Percentiles rank a stretch among this genome's conserved stretches.
phyloP scores from a whole-genome alignment of 2,797 vertebrate species.

The Diceros bicornis region DNA sequence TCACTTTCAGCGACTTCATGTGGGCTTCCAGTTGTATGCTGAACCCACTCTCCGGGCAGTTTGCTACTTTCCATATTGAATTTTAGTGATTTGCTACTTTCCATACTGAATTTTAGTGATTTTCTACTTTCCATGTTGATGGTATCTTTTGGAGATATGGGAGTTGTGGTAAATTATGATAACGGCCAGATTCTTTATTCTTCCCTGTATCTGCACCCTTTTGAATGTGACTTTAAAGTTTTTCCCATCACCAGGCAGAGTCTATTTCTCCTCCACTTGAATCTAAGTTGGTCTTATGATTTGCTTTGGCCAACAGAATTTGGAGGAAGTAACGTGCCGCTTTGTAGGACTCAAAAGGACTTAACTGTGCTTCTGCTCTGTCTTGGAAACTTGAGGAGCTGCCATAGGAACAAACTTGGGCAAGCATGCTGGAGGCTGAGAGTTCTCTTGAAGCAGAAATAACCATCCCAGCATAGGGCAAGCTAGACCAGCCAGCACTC shows the following conservation, averaged over 20 bases:
- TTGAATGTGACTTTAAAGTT: background rate
- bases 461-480: background rate
- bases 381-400: background rate
- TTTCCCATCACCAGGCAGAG: background rate
- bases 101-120: background rate
- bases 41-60: background rate
- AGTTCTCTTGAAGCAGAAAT: background rate
- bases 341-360: background rate
- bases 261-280: background rate
- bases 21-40: background rate
- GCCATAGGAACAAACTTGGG: background rate
- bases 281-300: background rate
- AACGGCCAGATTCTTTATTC: background rate
- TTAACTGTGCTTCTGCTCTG: background rate
- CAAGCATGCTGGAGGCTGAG: background rate
- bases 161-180: background rate
- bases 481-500: accelerated
- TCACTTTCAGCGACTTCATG: background rate
- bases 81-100: background rate
- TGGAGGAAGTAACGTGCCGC: background rate
- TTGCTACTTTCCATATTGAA: background rate
- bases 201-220: background rate
- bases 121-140: background rate
- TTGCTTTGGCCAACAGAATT: background rate
- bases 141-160: background rate